phyloP scores from a whole-genome alignment of 1,140 invertebrate species.

The Druon quercuslanigerum region DNA sequence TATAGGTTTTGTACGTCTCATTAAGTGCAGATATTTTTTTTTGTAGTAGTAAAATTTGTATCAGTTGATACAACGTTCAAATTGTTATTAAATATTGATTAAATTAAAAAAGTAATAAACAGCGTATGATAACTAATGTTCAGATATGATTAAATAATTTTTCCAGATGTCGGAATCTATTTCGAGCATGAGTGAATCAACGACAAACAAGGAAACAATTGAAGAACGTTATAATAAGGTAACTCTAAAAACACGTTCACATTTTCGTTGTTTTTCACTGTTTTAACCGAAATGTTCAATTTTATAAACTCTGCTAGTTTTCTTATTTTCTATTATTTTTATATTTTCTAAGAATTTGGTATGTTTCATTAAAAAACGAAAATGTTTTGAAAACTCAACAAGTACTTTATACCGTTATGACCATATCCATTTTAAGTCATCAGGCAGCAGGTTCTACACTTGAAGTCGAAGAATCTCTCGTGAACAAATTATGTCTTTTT shows the following conservation, averaged over 20 bases:
- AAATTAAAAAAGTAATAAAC: no score
- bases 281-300: background rate
- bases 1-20: background rate
- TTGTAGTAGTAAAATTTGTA: no score
- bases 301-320: background rate
- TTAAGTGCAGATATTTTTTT: no score
- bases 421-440: no score
- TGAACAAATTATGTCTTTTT: no score
- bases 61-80: no score
- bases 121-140: background rate
- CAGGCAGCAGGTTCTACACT: no score
- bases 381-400: background rate
- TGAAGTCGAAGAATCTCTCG: no score
- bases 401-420: no score
- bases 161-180: slow-evolving; percentile 54
- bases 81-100: no score
- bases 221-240: slow-evolving; percentile 68
- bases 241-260: slow-evolving; percentile 31
- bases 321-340: background rate
- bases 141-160: background rate
- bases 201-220: slow-evolving; percentile 44
- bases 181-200: slow-evolving; percentile 43
- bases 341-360: background rate
- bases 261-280: background rate
- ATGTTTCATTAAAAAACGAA: background rate